Evolutionary conservation across 2,888 invertebrate genomes (phyloP).

Genomic region (Cephus spinipes): DNA sequence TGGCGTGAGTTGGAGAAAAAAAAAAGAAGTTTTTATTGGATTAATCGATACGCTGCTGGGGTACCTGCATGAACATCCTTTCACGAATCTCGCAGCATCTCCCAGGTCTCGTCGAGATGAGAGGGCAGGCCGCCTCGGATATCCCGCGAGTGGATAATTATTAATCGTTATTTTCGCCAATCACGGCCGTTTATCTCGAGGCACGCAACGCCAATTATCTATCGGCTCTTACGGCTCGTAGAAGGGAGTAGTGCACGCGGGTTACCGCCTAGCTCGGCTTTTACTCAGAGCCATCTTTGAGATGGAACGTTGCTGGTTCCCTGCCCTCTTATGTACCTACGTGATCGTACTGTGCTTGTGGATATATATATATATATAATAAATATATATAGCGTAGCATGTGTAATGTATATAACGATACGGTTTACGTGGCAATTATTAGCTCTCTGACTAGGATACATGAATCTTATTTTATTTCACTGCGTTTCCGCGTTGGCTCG

Average conservation of each 20-base stretch:
- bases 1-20: no score
- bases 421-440: slow-evolving; percentile 47
- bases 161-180: slow-evolving; percentile 65
- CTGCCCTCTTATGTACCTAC: slow-evolving; percentile 14
- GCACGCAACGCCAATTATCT: slow-evolving; percentile 64
- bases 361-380: no score
- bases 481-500: slow-evolving; percentile 49
- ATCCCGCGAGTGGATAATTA: slow-evolving; percentile 61
- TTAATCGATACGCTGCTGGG: no score
- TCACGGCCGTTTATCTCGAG: slow-evolving; percentile 63
- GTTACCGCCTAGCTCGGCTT: slow-evolving; percentile 33
- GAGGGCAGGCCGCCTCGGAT: slow-evolving; percentile 56
- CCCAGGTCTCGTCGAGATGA: slow-evolving; percentile 37
- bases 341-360: no score
- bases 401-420: not conserved
- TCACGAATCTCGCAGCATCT: no score
- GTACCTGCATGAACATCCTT: no score
- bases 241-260: slow-evolving; percentile 22
- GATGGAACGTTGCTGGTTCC: no score
- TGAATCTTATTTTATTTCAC: slow-evolving; percentile 47
- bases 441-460: slow-evolving; percentile 36
- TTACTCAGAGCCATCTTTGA: slow-evolving; percentile 17
- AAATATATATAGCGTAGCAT: no score
- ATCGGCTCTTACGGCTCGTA: slow-evolving; percentile 46
- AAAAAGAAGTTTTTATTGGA: no score